Conservation (phyloP, 2,888 invertebrate species). For the Caenorhabditis afra region DNA sequence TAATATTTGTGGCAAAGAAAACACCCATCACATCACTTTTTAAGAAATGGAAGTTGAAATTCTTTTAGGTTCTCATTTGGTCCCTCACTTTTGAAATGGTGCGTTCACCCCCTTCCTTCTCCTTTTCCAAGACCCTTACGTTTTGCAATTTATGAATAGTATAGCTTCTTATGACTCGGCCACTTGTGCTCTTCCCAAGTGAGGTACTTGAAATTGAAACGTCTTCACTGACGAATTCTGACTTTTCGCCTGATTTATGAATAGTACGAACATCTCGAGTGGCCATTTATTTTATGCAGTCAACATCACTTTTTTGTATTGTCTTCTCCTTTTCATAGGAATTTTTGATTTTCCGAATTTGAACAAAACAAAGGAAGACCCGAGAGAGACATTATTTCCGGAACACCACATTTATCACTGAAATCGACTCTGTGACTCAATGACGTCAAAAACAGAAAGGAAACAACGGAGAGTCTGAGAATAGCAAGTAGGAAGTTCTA, state of each 20-base stretch:
- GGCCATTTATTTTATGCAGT: background rate
- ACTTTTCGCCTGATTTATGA: conserved; percentile 3
- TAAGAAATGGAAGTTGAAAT: too few species aligned
- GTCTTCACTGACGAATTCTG: too few species aligned
- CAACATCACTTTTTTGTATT: background rate
- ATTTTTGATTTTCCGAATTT: background rate
- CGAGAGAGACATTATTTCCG: background rate
- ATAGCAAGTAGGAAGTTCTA: conserved; percentile 11
- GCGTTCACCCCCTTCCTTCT: background rate
- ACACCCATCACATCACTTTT: too few species aligned
- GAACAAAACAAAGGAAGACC: background rate
- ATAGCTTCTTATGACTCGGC: too few species aligned
- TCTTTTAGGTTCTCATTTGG: too few species aligned
- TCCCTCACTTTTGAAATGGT: too few species aligned
- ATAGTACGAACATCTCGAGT: conserved; percentile 12
- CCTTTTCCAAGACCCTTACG: background rate
- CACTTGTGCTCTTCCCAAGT: too few species aligned
- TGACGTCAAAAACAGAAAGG: conserved; percentile 31
- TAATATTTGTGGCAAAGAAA: background rate
- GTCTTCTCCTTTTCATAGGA: background rate
- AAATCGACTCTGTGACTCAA: background rate
- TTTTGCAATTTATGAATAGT: background rate
- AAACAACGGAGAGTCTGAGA: background rate
- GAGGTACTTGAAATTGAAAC: too few species aligned
- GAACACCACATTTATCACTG: conserved; percentile 6